A percentile compares a stretch with the other conserved stretches of the same genome.
These are phyloP conservation scores for Ectemnius lituratus DNA, from an alignment of 2,888 invertebrate genomes.

Conservation along the genomic window DNA sequence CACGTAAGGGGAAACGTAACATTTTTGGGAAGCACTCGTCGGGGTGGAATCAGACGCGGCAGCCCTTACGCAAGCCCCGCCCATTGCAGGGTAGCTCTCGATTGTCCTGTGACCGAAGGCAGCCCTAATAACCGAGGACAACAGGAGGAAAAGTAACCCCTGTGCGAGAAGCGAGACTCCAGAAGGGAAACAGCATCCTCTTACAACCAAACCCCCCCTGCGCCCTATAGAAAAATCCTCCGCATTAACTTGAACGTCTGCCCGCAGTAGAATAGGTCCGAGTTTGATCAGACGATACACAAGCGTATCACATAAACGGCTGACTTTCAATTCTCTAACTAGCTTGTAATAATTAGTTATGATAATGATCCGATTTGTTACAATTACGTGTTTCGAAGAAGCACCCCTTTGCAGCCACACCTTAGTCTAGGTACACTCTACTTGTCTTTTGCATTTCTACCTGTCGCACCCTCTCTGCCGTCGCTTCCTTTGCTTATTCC, in stretches of 20 bases:
- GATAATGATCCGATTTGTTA: too few species aligned
- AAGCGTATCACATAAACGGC: not conserved
- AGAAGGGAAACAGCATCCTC: slow-evolving; percentile 54
- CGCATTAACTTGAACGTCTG: slow-evolving; percentile 47
- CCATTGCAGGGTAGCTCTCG: slow-evolving; percentile 67
- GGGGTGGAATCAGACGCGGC: slow-evolving; percentile 47
- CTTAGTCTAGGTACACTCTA: not conserved
- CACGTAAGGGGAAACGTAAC: slow-evolving; percentile 28
- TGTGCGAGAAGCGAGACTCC: slow-evolving; percentile 59
- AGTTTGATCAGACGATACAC: slow-evolving; percentile 17
- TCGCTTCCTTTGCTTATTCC: not conserved
- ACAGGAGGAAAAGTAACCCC: slow-evolving; percentile 63
- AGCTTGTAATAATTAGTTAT: too few species aligned
- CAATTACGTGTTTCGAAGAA: too few species aligned
- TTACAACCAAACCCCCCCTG: slow-evolving; percentile 61
- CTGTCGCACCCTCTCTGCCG: not conserved
- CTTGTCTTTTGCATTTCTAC: not conserved
- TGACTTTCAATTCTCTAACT: not conserved
- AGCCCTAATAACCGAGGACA: slow-evolving; percentile 71
- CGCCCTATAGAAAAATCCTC: slow-evolving; percentile 60
- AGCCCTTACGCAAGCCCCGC: slow-evolving; percentile 65
- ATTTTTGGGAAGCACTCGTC: slow-evolving; percentile 33
- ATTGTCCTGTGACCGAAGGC: slow-evolving; percentile 72
- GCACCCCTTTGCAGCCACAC: too few species aligned
- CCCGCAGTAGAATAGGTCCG: slow-evolving; percentile 39